These are phyloP conservation scores for Crotalus horridus DNA, from an alignment of 2,113 vertebrate species.

Conservation along the genomic window DNA sequence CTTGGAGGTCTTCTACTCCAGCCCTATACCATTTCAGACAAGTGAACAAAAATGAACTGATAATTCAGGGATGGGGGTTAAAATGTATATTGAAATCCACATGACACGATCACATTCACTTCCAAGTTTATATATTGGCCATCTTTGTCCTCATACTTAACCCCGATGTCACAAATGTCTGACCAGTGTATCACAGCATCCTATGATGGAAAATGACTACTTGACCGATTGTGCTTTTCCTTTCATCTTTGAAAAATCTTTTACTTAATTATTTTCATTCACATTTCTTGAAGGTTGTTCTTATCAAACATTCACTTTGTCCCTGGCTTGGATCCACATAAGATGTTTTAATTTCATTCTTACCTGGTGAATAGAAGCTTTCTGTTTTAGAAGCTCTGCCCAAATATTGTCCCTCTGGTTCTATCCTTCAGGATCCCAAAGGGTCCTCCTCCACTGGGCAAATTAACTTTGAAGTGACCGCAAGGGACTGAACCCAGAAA, in stretches of 20 bases:
- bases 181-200: not conserved
- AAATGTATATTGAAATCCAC: not conserved
- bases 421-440: not conserved
- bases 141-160: not conserved
- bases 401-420: not conserved
- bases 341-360: not conserved
- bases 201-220: not conserved
- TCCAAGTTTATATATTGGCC: not conserved
- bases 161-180: not conserved
- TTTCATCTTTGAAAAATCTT: not conserved
- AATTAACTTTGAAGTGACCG: not conserved
- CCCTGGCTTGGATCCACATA: not conserved
- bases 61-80: not conserved
- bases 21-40: no score
- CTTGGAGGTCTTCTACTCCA: no score
- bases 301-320: not conserved
- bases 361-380: not conserved
- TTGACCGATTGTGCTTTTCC: not conserved
- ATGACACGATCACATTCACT: no score
- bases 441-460: not conserved
- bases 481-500: not conserved
- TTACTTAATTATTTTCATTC: not conserved
- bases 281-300: not conserved
- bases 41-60: not conserved
- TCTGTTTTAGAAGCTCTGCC: not conserved